Percentiles rank a stretch among this genome's conserved stretches.
These are phyloP conservation scores for Gila robusta DNA, from an alignment of 2,797 vertebrate genomes.

Conservation along the genomic window DNA sequence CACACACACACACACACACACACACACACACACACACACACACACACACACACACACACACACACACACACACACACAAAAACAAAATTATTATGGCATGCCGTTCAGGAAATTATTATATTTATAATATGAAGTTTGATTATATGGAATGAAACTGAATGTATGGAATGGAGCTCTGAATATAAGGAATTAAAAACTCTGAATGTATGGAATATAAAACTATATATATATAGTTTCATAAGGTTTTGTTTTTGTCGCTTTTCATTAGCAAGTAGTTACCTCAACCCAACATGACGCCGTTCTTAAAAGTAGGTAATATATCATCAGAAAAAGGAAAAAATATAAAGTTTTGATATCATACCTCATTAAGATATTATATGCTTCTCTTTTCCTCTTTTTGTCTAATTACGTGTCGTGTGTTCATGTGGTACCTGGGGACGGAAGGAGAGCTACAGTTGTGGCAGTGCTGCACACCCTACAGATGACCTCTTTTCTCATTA, in stretches of 20 bases:
- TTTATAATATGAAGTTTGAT: too few species aligned
- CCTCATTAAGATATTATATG: constrained; percentile 48
- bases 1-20: too few species aligned
- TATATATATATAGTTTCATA: too few species aligned
- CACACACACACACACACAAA: too few species aligned
- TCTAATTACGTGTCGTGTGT: constrained; percentile 36
- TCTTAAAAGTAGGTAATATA: constrained; percentile 8
- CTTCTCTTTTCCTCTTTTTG: constrained; percentile 42
- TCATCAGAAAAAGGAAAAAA: constrained; percentile 6
- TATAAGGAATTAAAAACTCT: too few species aligned
- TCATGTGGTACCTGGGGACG: constrained; percentile 61
- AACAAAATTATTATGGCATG: too few species aligned
- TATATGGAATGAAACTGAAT: too few species aligned
- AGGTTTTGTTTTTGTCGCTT: background rate
- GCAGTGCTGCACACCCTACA: constrained; percentile 53
- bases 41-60: too few species aligned
- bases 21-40: too few species aligned
- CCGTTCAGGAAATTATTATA: too few species aligned
- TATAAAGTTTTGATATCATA: constrained; percentile 45
- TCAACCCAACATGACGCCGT: background rate
- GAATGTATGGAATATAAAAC: too few species aligned
- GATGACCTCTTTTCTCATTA: constrained; percentile 69
- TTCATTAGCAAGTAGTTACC: background rate
- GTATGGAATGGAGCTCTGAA: too few species aligned
- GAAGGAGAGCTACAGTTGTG: constrained; percentile 57